Percentiles rank a stretch among this genome's conserved stretches.
Evolutionary conservation across 2,113 vertebrate genomes (phyloP).

Genomic region (Artemisiospiza belli): DNA sequence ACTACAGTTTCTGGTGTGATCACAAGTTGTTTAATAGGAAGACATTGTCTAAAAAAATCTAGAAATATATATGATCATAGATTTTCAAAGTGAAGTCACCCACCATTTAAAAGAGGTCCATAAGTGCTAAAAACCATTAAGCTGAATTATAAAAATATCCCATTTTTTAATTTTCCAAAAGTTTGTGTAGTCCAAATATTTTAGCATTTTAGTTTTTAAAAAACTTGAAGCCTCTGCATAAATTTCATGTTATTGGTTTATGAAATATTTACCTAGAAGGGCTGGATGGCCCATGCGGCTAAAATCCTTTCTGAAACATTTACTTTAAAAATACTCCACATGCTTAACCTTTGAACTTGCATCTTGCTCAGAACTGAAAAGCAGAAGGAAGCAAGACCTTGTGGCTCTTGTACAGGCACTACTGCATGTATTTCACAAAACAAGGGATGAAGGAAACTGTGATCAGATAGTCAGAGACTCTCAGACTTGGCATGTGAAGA

Average conservation of each 20-base stretch:
- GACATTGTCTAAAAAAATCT: background rate
- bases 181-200: background rate
- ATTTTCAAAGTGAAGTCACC: background rate
- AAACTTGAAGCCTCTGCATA: background rate
- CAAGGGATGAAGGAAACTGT: background rate
- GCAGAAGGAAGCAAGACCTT: background rate
- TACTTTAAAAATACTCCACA: background rate
- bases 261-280: background rate
- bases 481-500: background rate
- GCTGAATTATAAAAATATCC: background rate
- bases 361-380: background rate
- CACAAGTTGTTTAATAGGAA: background rate
- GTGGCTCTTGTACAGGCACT: no score
- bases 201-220: background rate
- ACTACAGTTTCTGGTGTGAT: background rate
- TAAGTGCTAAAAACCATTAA: background rate
- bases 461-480: background rate
- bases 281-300: background rate
- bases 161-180: background rate
- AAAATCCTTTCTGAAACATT: background rate
- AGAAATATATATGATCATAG: background rate
- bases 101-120: background rate
- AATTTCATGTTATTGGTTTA: background rate
- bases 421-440: background rate
- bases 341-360: background rate